phyloP scores from a whole-genome alignment of 1,140 invertebrate genomes.

The Thaumatotibia leucotreta region DNA sequence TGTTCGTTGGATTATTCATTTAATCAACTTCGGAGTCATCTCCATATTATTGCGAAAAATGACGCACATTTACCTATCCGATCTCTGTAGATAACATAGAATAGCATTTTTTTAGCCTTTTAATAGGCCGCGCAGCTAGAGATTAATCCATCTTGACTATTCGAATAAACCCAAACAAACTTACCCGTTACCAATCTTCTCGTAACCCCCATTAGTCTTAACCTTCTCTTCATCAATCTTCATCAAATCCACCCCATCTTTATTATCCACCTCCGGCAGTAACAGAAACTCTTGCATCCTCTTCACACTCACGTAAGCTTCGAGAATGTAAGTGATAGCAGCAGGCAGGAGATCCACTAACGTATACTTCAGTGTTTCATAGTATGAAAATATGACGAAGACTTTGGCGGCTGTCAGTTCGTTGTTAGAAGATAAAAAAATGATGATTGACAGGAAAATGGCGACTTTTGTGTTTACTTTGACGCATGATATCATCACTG shows the following conservation, averaged over 20 bases:
- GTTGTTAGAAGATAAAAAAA: conserved; percentile 82
- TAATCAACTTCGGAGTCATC: too few relatives aligned
- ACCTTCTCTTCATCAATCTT: conserved; percentile 41
- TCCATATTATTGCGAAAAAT: too few relatives aligned
- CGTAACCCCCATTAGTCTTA: conserved; percentile 44
- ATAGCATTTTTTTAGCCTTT: too few relatives aligned
- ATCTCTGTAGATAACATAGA: too few relatives aligned
- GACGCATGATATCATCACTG: conserved; percentile 82
- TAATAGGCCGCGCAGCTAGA: too few relatives aligned
- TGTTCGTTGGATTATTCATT: too few relatives aligned
- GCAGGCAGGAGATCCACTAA: conserved; percentile 86
- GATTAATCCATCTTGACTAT: too few relatives aligned
- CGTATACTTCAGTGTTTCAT: conserved; percentile 83
- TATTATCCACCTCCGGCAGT: conserved; percentile 76
- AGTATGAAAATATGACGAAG: conserved; percentile 85
- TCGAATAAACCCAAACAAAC: too few relatives aligned
- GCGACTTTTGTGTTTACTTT: conserved; percentile 85
- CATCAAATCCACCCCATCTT: conserved; percentile 50
- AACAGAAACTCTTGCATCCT: conserved; percentile 82
- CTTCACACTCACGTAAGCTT: conserved; percentile 80
- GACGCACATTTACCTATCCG: too few relatives aligned
- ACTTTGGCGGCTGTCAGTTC: conserved; percentile 85
- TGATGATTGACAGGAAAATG: conserved; percentile 87
- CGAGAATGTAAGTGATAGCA: conserved; percentile 78
- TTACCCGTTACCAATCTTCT: conserved; percentile 67